These are phyloP conservation scores for Myotis planiceps DNA, from an alignment of 2,797 vertebrate species.

Conservation along the genomic window DNA sequence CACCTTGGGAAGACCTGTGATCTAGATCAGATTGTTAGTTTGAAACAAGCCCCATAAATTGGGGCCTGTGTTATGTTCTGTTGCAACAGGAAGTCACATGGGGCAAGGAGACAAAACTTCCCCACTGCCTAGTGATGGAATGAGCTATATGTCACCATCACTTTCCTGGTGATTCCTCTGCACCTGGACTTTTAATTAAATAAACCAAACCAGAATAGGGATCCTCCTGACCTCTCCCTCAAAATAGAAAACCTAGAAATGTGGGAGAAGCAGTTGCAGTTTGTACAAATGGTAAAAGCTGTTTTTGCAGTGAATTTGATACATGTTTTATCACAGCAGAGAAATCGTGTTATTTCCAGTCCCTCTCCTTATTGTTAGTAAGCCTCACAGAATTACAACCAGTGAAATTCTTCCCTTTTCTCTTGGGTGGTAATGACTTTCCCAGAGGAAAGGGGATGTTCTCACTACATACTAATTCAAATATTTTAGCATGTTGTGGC, in stretches of 20 bases:
- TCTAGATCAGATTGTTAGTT: background rate
- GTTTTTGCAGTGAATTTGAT: constrained; percentile 62
- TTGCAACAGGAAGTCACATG: background rate
- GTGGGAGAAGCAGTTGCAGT: constrained; percentile 57
- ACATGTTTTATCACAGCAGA: constrained; percentile 53
- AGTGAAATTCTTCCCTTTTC: constrained; percentile 59
- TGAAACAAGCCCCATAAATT: background rate
- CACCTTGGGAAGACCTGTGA: background rate
- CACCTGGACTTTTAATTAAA: constrained; percentile 38
- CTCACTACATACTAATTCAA: constrained; percentile 37
- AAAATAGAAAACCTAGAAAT: constrained; percentile 73
- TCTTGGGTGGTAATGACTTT: constrained; percentile 31
- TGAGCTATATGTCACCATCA: background rate
- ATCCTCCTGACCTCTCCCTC: background rate
- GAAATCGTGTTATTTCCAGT: constrained; percentile 42
- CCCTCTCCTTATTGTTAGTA: constrained; percentile 38
- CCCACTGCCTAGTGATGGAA: background rate
- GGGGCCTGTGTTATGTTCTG: background rate
- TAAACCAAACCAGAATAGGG: constrained; percentile 11
- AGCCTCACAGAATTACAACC: constrained; percentile 2
- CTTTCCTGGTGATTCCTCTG: background rate
- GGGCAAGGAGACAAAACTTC: background rate
- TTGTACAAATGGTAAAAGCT: constrained; percentile 59
- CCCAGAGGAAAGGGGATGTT: constrained; percentile 29
- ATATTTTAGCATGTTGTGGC: constrained; percentile 19